phyloP scores from a whole-genome alignment of 2,113 vertebrate genomes.

The Athene noctua region DNA sequence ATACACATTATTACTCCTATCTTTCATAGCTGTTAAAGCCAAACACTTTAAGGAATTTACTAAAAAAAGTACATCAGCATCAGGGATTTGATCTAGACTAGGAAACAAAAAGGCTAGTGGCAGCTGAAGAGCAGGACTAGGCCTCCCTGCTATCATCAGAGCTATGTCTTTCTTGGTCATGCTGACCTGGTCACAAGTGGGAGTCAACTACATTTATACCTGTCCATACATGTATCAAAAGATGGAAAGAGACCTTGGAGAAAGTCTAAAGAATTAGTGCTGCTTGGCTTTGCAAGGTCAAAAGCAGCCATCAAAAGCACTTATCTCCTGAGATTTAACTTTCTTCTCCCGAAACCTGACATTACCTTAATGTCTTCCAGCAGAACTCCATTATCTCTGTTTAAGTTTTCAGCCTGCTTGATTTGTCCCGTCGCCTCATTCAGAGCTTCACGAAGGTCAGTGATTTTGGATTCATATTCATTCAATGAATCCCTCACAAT shows the following conservation, averaged over 20 bases:
- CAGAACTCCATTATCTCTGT: slow-evolving; percentile 76
- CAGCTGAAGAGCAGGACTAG: background rate
- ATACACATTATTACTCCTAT: background rate
- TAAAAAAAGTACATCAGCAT: background rate
- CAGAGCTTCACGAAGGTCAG: slow-evolving; percentile 78
- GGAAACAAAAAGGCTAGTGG: background rate
- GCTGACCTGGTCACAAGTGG: background rate
- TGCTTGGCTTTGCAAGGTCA: background rate
- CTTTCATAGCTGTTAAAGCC: background rate
- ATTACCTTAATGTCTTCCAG: slow-evolving; percentile 83
- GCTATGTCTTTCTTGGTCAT: background rate
- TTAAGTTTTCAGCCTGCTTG: slow-evolving; percentile 82
- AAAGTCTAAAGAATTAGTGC: background rate
- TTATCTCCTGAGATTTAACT: background rate
- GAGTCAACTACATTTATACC: background rate
- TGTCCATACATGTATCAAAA: background rate
- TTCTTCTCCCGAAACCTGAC: background rate
- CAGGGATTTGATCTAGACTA: background rate
- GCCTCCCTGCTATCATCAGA: background rate
- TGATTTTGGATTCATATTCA: slow-evolving; percentile 81
- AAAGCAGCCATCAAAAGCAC: background rate
- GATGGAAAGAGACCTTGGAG: background rate
- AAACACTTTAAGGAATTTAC: background rate
- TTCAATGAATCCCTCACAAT: slow-evolving; percentile 76
- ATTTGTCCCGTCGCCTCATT: slow-evolving; percentile 73